phyloP scores from a whole-genome alignment of 1,140 invertebrate species.

The Trichonephila inaurata region DNA sequence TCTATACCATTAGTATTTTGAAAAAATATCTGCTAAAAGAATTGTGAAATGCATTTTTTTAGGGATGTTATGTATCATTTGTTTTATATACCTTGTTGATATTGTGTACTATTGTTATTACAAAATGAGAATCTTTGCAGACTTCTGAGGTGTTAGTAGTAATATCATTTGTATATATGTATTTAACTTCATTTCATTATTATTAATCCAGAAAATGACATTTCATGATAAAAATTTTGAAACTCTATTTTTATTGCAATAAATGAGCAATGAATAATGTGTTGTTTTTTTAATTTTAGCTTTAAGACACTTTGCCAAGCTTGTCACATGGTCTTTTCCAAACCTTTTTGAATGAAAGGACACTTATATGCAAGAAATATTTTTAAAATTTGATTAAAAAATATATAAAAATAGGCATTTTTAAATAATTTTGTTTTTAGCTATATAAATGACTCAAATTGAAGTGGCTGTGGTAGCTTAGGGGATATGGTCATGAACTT shows the following conservation, averaged over 20 bases:
- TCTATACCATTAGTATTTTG: too few species aligned
- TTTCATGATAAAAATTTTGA: background rate
- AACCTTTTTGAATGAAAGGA: too few species aligned
- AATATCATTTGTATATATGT: constrained; percentile 12
- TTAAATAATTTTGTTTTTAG: too few species aligned
- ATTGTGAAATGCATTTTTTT: background rate
- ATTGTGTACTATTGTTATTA: background rate
- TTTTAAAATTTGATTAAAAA: too few species aligned
- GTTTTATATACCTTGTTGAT: background rate
- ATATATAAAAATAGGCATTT: too few species aligned
- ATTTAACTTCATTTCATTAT: background rate
- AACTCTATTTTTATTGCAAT: constrained; percentile 18
- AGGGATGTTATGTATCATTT: background rate
- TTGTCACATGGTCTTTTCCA: too few species aligned
- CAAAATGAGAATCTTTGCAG: background rate
- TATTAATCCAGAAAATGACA: background rate
- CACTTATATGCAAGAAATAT: too few species aligned
- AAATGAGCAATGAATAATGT: background rate
- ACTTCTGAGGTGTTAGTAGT: background rate
- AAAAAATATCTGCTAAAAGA: too few species aligned
- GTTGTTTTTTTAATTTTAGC: background rate
- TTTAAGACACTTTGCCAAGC: too few species aligned
- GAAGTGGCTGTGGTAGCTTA: too few species aligned
- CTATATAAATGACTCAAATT: too few species aligned
- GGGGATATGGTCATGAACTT: too few species aligned